Percentiles rank a stretch among this genome's conserved stretches.
Evolutionary conservation across 2,888 invertebrate genomes (phyloP).

Genomic region (Acrocera orbiculus): DNA sequence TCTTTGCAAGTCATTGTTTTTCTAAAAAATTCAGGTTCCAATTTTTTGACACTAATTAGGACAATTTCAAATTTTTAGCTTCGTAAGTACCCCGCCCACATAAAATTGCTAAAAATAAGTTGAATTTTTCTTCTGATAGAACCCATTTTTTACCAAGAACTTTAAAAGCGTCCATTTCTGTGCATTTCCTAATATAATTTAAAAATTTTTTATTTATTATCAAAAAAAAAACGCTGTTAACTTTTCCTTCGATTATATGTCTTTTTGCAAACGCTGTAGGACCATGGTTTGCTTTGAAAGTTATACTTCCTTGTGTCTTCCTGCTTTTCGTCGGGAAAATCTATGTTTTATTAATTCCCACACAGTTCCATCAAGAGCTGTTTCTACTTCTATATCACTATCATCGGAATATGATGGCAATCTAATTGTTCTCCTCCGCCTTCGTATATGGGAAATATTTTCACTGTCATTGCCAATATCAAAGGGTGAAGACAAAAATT

Average conservation of each 20-base stretch:
- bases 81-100: constrained; percentile 6
- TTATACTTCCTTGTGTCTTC: not conserved
- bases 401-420: constrained; percentile 1
- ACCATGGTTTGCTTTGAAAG: not conserved
- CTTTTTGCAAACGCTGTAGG: not conserved
- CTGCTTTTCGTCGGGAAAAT: not conserved
- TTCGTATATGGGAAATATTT: constrained; percentile 1
- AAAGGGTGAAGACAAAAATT: not conserved
- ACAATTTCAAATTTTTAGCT: constrained; percentile 7
- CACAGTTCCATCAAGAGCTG: constrained; percentile 1
- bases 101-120: too few relatives aligned
- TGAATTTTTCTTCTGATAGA: too few relatives aligned
- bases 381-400: constrained; percentile 1
- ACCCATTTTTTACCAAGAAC: not conserved
- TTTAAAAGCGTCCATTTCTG: not conserved
- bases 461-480: too few relatives aligned
- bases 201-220: not conserved
- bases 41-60: constrained; percentile 7
- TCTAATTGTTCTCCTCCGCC: too few relatives aligned
- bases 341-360: not conserved
- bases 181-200: constrained; percentile 1
- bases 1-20: constrained; percentile 7
- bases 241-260: not conserved
- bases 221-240: not conserved
- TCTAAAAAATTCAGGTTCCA: constrained; percentile 5